These are phyloP conservation scores for Xiphophorus birchmanni DNA, from an alignment of 2,797 vertebrate species.

Conservation along the genomic window DNA sequence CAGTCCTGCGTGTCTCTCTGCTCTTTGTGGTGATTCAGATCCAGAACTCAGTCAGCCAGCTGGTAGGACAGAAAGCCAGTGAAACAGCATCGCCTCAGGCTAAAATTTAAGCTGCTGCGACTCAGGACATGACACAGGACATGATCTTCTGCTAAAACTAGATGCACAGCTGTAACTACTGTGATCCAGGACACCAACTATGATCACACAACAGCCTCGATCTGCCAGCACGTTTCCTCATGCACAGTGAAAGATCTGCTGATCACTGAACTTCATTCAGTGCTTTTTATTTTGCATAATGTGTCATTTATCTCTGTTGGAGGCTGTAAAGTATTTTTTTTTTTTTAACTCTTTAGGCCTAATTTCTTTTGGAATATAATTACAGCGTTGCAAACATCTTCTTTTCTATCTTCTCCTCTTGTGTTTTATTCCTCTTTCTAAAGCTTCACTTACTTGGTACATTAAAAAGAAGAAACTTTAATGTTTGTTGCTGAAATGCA, in stretches of 20 bases:
- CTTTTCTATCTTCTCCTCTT: slow-evolving; percentile 11
- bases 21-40: slow-evolving; percentile 38
- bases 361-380: slow-evolving; percentile 29
- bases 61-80: slow-evolving; percentile 40
- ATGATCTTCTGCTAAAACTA: slow-evolving; percentile 44
- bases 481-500: slow-evolving; percentile 47
- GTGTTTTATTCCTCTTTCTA: slow-evolving; percentile 1
- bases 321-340: slow-evolving; percentile 26
- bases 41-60: slow-evolving; percentile 24
- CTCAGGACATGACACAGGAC: slow-evolving; percentile 43
- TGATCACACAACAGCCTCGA: slow-evolving; percentile 7
- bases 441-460: slow-evolving; percentile 40
- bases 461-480: slow-evolving; percentile 1
- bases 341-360: background rate
- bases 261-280: slow-evolving; percentile 35
- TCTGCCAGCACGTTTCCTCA: slow-evolving; percentile 6
- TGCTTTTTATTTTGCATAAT: slow-evolving; percentile 47
- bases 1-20: slow-evolving; percentile 34
- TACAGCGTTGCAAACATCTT: slow-evolving; percentile 22
- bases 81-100: slow-evolving; percentile 47
- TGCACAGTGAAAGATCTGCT: slow-evolving; percentile 36
- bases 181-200: slow-evolving; percentile 25
- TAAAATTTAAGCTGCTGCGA: slow-evolving; percentile 48
- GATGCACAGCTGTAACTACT: slow-evolving; percentile 32
- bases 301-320: slow-evolving; percentile 39